These are phyloP conservation scores for Meloidogyne floridensis DNA, from an alignment of 1,140 invertebrate genomes.

Conservation along the genomic window DNA sequence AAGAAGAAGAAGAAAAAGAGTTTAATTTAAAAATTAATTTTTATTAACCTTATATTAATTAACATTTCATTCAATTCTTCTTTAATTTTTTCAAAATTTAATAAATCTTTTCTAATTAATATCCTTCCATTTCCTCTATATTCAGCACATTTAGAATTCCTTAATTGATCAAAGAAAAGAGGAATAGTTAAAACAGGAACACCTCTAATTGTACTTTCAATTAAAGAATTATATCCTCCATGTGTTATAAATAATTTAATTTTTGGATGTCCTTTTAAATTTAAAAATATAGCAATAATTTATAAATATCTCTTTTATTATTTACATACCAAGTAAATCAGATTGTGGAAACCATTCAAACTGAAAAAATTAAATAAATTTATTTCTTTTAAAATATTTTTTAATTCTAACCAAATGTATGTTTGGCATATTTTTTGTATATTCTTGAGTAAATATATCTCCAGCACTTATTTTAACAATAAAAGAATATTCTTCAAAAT, in stretches of 20 bases:
- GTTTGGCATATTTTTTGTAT: slow-evolving; percentile 32
- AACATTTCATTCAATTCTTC: slow-evolving; percentile 33
- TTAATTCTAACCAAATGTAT: slow-evolving; percentile 39
- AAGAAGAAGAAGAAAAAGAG: no score
- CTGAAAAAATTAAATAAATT: neutral
- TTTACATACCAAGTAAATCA: slow-evolving; percentile 38
- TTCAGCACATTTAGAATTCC: slow-evolving; percentile 50
- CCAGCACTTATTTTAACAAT: slow-evolving; percentile 42
- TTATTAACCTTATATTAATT: slow-evolving; percentile 21
- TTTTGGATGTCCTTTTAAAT: slow-evolving; percentile 38
- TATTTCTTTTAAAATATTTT: no score
- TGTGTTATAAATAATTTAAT: slow-evolving; percentile 53
- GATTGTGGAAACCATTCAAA: slow-evolving; percentile 44
- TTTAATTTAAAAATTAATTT: neutral
- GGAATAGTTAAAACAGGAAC: slow-evolving; percentile 52
- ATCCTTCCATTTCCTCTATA: slow-evolving; percentile 44
- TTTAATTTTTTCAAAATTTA: slow-evolving; percentile 29
- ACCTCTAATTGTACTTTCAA: slow-evolving; percentile 48
- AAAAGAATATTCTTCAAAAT: slow-evolving; percentile 49
- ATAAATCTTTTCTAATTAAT: slow-evolving; percentile 29
- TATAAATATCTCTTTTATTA: slow-evolving; percentile 25
- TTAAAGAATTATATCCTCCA: slow-evolving; percentile 48
- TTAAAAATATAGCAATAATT: neutral
- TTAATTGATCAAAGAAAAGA: slow-evolving; percentile 53
- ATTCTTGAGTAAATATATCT: slow-evolving; percentile 36